A percentile compares a stretch with the other conserved stretches of the same genome.
Evolutionary conservation across 2,888 invertebrate species (phyloP).

Genomic region (Elegia similella): DNA sequence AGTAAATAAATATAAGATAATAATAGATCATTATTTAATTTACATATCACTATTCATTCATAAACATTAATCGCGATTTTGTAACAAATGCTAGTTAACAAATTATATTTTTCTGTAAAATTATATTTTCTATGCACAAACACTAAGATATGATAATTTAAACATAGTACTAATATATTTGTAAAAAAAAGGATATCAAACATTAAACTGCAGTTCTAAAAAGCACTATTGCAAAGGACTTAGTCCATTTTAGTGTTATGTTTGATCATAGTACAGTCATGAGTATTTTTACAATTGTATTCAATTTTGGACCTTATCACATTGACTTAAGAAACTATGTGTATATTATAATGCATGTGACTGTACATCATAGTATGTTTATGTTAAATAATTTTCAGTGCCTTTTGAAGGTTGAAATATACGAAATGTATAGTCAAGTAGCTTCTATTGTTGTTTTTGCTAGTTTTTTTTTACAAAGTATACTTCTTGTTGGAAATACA

Average conservation of each 20-base stretch:
- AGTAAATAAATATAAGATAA: background rate
- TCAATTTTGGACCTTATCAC: no score
- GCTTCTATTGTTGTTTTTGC: slow-evolving; percentile 10
- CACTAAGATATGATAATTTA: background rate
- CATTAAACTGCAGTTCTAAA: no score
- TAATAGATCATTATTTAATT: background rate
- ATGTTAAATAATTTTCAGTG: slow-evolving; percentile 24
- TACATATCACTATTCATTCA: background rate
- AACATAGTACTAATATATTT: background rate
- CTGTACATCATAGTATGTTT: background rate
- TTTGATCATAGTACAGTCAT: no score
- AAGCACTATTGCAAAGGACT: no score
- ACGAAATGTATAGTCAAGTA: slow-evolving; percentile 8
- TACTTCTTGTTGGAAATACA: background rate
- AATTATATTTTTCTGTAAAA: background rate
- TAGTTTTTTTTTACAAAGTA: background rate
- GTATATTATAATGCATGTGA: no score
- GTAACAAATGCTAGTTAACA: background rate
- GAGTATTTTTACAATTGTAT: no score
- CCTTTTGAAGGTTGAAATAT: slow-evolving; percentile 23
- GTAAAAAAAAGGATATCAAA: background rate
- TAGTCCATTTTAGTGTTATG: no score
- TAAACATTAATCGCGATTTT: background rate
- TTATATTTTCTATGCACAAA: slow-evolving; percentile 11
- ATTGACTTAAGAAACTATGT: no score